phyloP scores from a whole-genome alignment of 2,888 invertebrate species.

The Siphonodentalium dalli region DNA sequence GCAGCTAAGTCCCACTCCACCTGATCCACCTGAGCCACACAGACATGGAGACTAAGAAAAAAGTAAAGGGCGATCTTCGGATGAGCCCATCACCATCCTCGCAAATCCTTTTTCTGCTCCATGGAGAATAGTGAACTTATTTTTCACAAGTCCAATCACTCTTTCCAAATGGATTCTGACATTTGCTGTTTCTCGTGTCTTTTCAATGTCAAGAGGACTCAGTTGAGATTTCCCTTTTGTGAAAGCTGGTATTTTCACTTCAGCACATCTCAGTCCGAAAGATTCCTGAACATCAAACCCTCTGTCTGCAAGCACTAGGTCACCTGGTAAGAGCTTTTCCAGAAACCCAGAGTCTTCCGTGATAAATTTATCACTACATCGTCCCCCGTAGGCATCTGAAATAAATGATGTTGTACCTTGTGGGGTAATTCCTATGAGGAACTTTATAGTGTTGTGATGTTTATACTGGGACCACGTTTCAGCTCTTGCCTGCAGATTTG shows the following conservation, averaged over 20 bases:
- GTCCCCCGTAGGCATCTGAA: conserved; percentile 14
- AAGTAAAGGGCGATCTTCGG: no score
- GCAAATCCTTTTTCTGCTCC: no score
- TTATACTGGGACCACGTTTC: conserved; percentile 17
- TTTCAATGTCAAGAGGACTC: conserved; percentile 8
- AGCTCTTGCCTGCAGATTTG: conserved; percentile 4
- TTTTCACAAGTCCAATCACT: conserved; percentile 21
- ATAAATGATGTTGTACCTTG: conserved; percentile 18
- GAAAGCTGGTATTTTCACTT: conserved; percentile 21
- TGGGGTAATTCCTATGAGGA: conserved; percentile 10
- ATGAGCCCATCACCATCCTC: no score
- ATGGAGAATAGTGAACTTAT: no score
- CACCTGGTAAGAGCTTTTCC: conserved; percentile 19
- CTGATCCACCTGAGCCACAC: no score
- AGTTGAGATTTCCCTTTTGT: conserved; percentile 12
- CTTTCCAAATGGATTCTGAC: conserved; percentile 25
- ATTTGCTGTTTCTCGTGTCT: conserved; percentile 13
- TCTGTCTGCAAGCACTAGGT: conserved; percentile 18
- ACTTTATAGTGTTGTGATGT: conserved; percentile 17
- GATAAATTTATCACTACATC: conserved; percentile 18
- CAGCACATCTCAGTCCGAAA: conserved; percentile 10
- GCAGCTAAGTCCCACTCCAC: no score
- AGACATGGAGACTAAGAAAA: no score
- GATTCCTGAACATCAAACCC: conserved; percentile 18
- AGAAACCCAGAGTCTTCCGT: conserved; percentile 16